phyloP scores from a whole-genome alignment of 2,888 invertebrate genomes.

The Idaea straminata region DNA sequence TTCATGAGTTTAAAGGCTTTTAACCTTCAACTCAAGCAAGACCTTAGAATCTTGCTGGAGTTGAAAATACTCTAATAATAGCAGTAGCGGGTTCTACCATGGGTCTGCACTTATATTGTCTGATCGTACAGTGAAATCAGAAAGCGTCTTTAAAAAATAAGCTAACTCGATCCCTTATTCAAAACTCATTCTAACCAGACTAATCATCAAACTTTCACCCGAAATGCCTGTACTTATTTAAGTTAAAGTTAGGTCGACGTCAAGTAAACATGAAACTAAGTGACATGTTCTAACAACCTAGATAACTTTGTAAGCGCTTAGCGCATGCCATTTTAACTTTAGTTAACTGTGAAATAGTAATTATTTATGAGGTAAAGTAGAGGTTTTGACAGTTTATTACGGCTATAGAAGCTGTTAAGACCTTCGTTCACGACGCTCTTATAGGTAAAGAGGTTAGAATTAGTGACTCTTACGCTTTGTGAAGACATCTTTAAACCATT shows the following conservation, averaged over 20 bases:
- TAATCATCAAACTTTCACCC: not conserved
- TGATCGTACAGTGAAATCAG: too few relatives aligned
- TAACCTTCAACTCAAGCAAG: too few relatives aligned
- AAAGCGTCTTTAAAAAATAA: too few relatives aligned
- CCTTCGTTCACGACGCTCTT: not conserved
- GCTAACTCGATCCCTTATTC: not conserved
- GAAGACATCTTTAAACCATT: too few relatives aligned
- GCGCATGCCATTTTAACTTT: constrained; percentile 8
- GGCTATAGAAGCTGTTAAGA: not conserved
- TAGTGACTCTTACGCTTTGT: too few relatives aligned
- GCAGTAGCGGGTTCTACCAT: too few relatives aligned
- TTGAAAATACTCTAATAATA: too few relatives aligned
- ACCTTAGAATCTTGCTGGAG: too few relatives aligned
- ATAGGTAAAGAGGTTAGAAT: not conserved
- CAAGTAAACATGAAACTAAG: constrained; percentile 5
- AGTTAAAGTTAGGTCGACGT: not conserved
- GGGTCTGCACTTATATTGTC: too few relatives aligned
- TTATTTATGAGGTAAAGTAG: constrained; percentile 2
- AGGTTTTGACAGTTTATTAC: not conserved
- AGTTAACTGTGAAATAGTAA: constrained; percentile 4
- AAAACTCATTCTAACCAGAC: not conserved
- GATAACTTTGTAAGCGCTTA: constrained; percentile 9
- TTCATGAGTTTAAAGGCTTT: too few relatives aligned
- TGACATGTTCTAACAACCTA: constrained; percentile 2
- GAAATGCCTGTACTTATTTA: not conserved